Evolutionary conservation across 2,888 invertebrate genomes (phyloP).

Genomic region (Nineta flava): DNA sequence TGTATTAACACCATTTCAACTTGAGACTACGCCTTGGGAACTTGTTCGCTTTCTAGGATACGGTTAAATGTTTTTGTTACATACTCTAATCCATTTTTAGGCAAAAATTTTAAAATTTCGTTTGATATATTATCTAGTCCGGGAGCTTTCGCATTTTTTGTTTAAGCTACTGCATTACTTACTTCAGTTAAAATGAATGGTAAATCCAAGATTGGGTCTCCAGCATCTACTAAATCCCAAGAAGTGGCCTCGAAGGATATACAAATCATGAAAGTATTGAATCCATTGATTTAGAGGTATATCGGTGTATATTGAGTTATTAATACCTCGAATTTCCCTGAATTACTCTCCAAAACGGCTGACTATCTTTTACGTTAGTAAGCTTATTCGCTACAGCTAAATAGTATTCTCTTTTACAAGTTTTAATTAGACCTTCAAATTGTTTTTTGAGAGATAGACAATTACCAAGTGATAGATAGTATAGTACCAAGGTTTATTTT

Average conservation of each 20-base stretch:
- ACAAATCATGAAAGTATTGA: background rate
- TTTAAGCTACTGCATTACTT: too few relatives aligned
- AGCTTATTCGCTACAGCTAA: background rate
- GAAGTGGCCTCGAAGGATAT: background rate
- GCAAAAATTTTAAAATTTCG: background rate
- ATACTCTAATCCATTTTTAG: background rate
- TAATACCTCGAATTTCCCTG: background rate
- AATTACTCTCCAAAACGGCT: background rate
- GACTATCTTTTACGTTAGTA: background rate
- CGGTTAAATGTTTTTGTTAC: background rate
- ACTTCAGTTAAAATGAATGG: background rate
- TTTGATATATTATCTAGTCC: background rate
- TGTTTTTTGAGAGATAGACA: background rate
- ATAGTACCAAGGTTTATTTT: background rate
- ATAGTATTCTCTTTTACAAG: background rate
- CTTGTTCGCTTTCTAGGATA: background rate
- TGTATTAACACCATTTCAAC: background rate
- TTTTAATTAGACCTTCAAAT: background rate
- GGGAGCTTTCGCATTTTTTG: background rate
- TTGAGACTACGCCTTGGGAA: background rate
- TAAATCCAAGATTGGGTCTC: background rate
- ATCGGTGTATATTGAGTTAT: background rate
- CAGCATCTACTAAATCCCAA: background rate
- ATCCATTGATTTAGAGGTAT: background rate
- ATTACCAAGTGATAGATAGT: background rate